Percentiles rank a stretch among this genome's conserved stretches.
phyloP scores from a whole-genome alignment of 2,797 vertebrate species.

The Phataginus tetradactyla region DNA sequence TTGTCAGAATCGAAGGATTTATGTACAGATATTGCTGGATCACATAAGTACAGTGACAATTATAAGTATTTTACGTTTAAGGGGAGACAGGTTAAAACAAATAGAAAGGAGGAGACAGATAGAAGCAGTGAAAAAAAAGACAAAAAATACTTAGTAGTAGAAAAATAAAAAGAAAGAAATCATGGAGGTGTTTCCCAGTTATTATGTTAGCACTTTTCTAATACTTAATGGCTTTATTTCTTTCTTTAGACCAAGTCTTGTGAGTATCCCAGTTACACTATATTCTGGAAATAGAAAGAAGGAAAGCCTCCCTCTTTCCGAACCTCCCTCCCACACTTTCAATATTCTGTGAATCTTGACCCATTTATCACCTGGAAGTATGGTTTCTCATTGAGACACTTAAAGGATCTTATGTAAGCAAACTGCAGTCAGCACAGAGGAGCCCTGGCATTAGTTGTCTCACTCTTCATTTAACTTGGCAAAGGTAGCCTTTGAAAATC shows the following conservation, averaged over 20 bases:
- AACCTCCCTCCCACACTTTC: neutral
- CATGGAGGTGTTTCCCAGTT: neutral
- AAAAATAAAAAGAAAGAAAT: slow-evolving; percentile 35
- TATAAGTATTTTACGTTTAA: neutral
- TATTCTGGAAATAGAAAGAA: slow-evolving; percentile 50
- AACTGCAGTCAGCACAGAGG: neutral
- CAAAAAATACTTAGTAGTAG: slow-evolving; percentile 17
- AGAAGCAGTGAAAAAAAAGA: neutral
- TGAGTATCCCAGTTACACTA: slow-evolving; percentile 22
- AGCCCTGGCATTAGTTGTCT: slow-evolving; percentile 8
- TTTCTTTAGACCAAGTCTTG: slow-evolving; percentile 33
- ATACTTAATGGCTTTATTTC: neutral
- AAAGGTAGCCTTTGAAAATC: slow-evolving; percentile 71
- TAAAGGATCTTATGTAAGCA: slow-evolving; percentile 48
- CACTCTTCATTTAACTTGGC: slow-evolving; percentile 55
- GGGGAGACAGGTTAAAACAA: neutral
- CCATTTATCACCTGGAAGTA: slow-evolving; percentile 41
- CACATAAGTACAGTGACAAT: neutral
- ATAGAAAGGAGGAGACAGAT: neutral
- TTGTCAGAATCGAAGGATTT: neutral
- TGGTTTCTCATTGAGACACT: slow-evolving; percentile 46
- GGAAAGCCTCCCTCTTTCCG: neutral
- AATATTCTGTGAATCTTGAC: slow-evolving; percentile 36
- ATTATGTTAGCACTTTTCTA: slow-evolving; percentile 10
- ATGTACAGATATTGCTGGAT: neutral